Evolutionary conservation across 2,113 vertebrate species (phyloP).

Genomic region (Pluvialis apricaria): DNA sequence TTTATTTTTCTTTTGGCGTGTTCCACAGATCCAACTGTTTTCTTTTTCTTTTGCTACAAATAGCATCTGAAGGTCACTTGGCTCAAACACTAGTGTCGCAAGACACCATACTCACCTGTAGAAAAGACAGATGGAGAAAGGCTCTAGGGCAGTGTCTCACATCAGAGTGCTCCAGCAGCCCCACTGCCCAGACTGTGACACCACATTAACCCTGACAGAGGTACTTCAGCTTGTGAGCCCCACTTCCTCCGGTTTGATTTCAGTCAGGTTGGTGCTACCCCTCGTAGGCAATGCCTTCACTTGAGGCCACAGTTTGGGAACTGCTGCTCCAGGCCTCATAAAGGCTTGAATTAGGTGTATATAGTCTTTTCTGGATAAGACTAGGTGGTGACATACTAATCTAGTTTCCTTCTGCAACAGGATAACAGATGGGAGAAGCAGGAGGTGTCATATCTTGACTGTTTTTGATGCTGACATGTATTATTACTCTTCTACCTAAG

Average conservation of each 20-base stretch:
- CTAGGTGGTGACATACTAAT: constrained; percentile 11
- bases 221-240: background rate
- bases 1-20: background rate
- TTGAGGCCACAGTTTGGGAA: background rate
- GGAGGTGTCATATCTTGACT: constrained; percentile 31
- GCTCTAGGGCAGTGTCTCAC: background rate
- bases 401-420: constrained; percentile 5
- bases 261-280: background rate
- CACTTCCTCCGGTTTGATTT: background rate
- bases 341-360: background rate
- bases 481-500: constrained; percentile 17
- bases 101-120: background rate
- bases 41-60: background rate
- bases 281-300: background rate
- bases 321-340: background rate
- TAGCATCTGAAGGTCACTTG: background rate
- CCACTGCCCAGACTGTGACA: background rate
- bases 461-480: background rate
- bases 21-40: background rate
- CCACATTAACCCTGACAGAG: background rate
- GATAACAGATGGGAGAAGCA: constrained; percentile 50
- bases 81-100: background rate
- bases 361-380: background rate
- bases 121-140: background rate
- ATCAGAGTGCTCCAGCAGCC: background rate